Percentiles rank a stretch among this genome's conserved stretches.
Conservation (phyloP, 2,888 invertebrate species). For the Dasypolia templi region DNA sequence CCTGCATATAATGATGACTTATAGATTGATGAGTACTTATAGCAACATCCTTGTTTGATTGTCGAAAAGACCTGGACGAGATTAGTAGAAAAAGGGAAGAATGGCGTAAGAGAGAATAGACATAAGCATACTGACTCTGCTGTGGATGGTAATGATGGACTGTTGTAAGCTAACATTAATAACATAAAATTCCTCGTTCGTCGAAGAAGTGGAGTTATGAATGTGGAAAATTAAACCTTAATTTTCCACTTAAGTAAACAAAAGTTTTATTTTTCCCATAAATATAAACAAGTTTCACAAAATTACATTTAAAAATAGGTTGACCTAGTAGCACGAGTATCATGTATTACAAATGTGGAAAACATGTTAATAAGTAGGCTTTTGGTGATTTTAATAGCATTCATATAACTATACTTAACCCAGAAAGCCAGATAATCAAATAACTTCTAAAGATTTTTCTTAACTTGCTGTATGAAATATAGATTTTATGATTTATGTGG, state of each 20-base stretch:
- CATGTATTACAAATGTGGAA: conserved; percentile 37
- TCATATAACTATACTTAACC: conserved; percentile 46
- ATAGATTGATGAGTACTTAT: not conserved
- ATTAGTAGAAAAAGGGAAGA: not conserved
- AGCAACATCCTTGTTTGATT: not conserved
- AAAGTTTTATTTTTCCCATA: not conserved
- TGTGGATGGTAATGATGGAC: not conserved
- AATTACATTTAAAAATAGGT: conserved; percentile 11
- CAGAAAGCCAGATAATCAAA: conserved; percentile 18
- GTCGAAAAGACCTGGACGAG: not conserved
- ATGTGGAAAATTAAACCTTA: too few species aligned
- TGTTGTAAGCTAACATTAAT: not conserved
- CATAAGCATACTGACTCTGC: not conserved
- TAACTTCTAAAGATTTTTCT: conserved; percentile 11
- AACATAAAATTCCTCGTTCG: not conserved
- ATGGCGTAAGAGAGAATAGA: too few species aligned
- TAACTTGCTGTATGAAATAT: conserved; percentile 17
- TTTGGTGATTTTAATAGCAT: conserved; percentile 23
- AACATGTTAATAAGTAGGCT: conserved; percentile 50
- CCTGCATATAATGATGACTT: not conserved
- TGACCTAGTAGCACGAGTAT: conserved; percentile 16
- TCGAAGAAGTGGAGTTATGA: not conserved
- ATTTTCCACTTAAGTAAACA: not conserved
- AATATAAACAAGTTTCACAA: conserved; percentile 33
- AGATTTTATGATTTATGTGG: not conserved